Base-by-base conservation (phyloP, 1,140 invertebrate species). In the Proales similis region DNA sequence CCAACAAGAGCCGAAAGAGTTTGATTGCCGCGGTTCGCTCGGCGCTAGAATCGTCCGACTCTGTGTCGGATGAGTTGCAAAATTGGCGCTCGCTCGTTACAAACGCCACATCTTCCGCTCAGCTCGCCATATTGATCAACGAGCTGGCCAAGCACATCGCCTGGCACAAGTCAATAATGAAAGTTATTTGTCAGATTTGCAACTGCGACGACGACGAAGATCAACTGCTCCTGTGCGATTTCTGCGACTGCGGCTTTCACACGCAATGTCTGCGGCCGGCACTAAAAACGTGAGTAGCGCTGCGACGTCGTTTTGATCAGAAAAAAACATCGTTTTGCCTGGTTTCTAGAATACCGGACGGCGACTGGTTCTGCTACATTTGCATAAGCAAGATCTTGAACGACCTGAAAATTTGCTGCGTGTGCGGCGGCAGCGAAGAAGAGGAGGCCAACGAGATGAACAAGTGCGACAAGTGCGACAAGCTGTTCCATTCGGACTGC, bases 151-250 rank as follows among this genome's bases (percentile, higher is more conserved):
- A 84, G 17, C 88, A 85, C 69, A 89, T 95, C 68, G 89, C 90
- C 22, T 95, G 91, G 91, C 91, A 96, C 77, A 95, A 94, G 77
- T 92, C 88, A 77, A 91, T 94, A 69, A 95, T 96, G 91, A 93
- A 94, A 83, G 90, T 90, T 79, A 88, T 89, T 76, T 96, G 92
- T 76, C 90, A 96, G 77, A 91, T 95, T 73, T 96, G 92, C 77
- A 83, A 87, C 69, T 86, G 84, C 70, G 91, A 91, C 64, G 90
- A 95, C 75, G 90, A 94, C 70, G 92, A 96, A 78, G 91, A 90
- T 67, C 87, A 92, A 73, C 75, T 96, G 42, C 77, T 96, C 62
- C 79, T 96, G 2, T 96, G 92, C 78, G 92, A 96, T 79, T 87
- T 89, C 64, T 96, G 92, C 80, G 92, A 96, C 78, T 88, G 89